Evolutionary conservation across 2,797 vertebrate genomes (phyloP).

Genomic region (Benthosema pterotum): DNA sequence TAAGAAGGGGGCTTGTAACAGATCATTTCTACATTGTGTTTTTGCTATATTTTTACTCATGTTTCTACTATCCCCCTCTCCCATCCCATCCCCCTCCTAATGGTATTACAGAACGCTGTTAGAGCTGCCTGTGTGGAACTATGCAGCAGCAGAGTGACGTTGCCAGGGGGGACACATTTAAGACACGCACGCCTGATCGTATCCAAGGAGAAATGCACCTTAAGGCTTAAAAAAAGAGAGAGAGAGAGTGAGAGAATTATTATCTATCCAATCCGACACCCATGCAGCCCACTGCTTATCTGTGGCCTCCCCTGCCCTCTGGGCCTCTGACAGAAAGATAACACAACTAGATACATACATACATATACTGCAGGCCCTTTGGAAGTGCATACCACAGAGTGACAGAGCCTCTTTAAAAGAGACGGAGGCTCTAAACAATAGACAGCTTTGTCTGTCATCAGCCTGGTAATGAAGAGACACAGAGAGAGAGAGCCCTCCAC

Average conservation of each 20-base stretch:
- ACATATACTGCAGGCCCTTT: constrained; percentile 16
- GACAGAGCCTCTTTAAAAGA: constrained; percentile 15
- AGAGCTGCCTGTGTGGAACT: background rate
- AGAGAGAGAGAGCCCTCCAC: too few relatives aligned
- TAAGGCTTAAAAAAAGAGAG: background rate
- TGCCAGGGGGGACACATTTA: constrained; percentile 1
- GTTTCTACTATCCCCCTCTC: too few relatives aligned
- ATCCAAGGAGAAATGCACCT: background rate
- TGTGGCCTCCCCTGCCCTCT: background rate
- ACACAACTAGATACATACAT: constrained; percentile 5
- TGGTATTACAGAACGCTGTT: constrained; percentile 5
- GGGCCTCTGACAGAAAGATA: constrained; percentile 9
- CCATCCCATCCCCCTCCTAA: constrained; percentile 12
- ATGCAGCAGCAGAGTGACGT: background rate
- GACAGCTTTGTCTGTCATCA: constrained; percentile 53
- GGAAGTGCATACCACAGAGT: constrained; percentile 17
- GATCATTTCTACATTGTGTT: too few relatives aligned
- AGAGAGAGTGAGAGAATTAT: too few relatives aligned
- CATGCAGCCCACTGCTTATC: constrained; percentile 22
- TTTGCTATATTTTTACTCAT: too few relatives aligned
- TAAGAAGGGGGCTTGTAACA: too few relatives aligned
- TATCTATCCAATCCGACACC: constrained; percentile 10
- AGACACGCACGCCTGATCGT: background rate
- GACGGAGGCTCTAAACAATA: constrained; percentile 32
- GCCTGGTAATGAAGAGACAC: constrained; percentile 54